Evolutionary conservation across 2,888 invertebrate species (phyloP).

Genomic region (Agonopterix heracliana): DNA sequence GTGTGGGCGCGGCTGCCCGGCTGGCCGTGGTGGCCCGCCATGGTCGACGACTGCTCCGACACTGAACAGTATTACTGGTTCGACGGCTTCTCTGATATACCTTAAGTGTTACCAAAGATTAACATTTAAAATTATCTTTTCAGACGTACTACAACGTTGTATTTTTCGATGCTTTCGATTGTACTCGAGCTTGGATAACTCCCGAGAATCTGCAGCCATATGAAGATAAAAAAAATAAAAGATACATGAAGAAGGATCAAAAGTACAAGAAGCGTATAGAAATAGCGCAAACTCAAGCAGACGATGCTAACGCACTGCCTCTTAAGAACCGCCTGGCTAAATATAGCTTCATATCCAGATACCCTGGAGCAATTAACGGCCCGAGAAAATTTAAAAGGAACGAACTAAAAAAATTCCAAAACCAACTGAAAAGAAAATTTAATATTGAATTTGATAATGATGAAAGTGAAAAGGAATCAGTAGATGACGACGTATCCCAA

Average conservation of each 20-base stretch:
- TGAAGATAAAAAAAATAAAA: conserved; percentile 29
- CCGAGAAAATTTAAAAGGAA: conserved; percentile 44
- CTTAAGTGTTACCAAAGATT: conserved; percentile 24
- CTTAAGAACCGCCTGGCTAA: conserved; percentile 47
- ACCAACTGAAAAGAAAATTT: conserved; percentile 41
- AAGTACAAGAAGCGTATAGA: conserved; percentile 33
- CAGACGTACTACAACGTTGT: conserved; percentile 75
- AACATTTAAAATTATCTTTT: conserved; percentile 21
- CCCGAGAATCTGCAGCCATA: conserved; percentile 52
- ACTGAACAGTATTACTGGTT: conserved; percentile 78
- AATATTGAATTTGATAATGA: conserved; percentile 44
- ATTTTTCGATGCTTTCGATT: conserved; percentile 63
- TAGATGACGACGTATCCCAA: conserved; percentile 22
- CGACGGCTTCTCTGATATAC: conserved; percentile 69
- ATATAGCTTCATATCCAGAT: conserved; percentile 64
- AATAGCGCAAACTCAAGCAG: conserved; percentile 50
- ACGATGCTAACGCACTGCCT: conserved; percentile 48
- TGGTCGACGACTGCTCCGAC: conserved; percentile 83
- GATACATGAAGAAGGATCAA: conserved; percentile 18
- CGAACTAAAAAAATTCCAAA: conserved; percentile 37
- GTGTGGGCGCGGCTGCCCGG: conserved; percentile 79
- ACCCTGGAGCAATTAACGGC: conserved; percentile 49
- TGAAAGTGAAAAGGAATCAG: conserved; percentile 34
- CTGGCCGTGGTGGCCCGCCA: conserved; percentile 84
- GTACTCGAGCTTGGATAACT: conserved; percentile 65